phyloP scores from a whole-genome alignment of 2,888 invertebrate species.

The Onthophagus sagittarius region DNA sequence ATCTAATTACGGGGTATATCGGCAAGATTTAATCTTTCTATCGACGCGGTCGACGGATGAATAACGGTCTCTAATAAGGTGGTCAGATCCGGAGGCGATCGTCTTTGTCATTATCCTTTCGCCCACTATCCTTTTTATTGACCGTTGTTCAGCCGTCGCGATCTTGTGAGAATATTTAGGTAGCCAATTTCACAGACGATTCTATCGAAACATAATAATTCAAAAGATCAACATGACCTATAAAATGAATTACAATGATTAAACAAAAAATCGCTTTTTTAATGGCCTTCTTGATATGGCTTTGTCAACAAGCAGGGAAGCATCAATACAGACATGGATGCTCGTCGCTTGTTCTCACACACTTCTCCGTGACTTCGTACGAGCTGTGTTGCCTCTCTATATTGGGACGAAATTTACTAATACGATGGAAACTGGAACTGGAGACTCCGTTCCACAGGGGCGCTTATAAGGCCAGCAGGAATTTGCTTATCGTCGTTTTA shows the following conservation, averaged over 20 bases:
- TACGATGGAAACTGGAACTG: slow-evolving; percentile 20
- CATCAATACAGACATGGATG: background rate
- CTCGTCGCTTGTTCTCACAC: slow-evolving; percentile 24
- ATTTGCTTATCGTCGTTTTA: slow-evolving; percentile 26
- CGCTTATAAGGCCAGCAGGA: slow-evolving; percentile 23
- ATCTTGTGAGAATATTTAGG: background rate
- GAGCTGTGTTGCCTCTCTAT: slow-evolving; percentile 18
- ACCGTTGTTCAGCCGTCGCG: background rate
- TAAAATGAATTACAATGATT: background rate
- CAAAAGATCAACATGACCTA: background rate
- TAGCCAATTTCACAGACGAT: background rate
- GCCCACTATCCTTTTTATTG: background rate
- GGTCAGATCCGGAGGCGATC: background rate
- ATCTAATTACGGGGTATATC: slow-evolving; percentile 8
- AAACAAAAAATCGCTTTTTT: too few species aligned
- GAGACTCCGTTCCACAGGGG: slow-evolving; percentile 19
- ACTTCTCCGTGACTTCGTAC: slow-evolving; percentile 13
- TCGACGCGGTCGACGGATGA: background rate
- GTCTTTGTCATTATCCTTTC: background rate
- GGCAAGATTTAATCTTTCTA: slow-evolving; percentile 7
- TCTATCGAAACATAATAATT: background rate
- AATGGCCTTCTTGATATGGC: background rate
- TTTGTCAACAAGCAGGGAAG: background rate
- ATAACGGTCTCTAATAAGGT: slow-evolving; percentile 11
- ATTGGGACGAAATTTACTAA: slow-evolving; percentile 26